These are phyloP conservation scores for Drosophila elegans DNA, from an alignment of 1,140 invertebrate genomes.

Conservation along the genomic window DNA sequence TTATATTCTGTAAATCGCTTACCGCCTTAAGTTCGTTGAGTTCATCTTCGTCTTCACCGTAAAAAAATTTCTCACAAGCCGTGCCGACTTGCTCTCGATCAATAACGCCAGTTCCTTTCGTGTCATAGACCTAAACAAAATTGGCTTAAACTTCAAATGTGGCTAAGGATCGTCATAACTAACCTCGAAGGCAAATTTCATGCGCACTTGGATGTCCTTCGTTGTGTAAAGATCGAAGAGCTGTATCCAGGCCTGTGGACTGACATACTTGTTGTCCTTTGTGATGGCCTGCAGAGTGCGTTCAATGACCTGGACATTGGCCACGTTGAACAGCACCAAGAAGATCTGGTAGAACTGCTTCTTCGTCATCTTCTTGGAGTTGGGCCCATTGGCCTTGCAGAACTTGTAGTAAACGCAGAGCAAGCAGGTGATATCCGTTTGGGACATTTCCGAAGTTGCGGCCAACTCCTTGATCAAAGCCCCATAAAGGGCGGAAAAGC, in stretches of 20 bases:
- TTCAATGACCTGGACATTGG: constrained; percentile 28
- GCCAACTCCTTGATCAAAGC: constrained; percentile 20
- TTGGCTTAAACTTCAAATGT: too few relatives aligned
- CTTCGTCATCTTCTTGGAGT: constrained; percentile 32
- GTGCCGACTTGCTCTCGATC: constrained; percentile 35
- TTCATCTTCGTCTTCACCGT: constrained; percentile 49
- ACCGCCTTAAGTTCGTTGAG: constrained; percentile 39
- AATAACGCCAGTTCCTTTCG: constrained; percentile 40
- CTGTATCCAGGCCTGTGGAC: constrained; percentile 32
- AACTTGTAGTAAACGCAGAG: constrained; percentile 54
- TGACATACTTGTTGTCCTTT: constrained; percentile 27
- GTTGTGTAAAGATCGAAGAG: constrained; percentile 38
- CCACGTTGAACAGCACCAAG: constrained; percentile 39
- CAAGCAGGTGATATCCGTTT: constrained; percentile 36
- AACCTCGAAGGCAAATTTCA: constrained; percentile 50
- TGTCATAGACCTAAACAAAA: constrained; percentile 51
- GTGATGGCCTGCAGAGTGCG: constrained; percentile 39
- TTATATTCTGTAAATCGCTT: background rate
- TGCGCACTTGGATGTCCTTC: constrained; percentile 29
- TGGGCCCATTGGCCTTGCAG: constrained; percentile 31
- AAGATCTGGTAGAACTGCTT: constrained; percentile 40
- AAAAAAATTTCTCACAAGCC: constrained; percentile 38
- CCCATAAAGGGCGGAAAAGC: constrained; percentile 26
- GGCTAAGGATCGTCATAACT: background rate
- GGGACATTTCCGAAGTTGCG: constrained; percentile 7